Evolutionary conservation across 1,140 invertebrate species (phyloP), one percentile per base, ranked within the genome.

Genomic region (Pseudomyrmex concolor): DNA sequence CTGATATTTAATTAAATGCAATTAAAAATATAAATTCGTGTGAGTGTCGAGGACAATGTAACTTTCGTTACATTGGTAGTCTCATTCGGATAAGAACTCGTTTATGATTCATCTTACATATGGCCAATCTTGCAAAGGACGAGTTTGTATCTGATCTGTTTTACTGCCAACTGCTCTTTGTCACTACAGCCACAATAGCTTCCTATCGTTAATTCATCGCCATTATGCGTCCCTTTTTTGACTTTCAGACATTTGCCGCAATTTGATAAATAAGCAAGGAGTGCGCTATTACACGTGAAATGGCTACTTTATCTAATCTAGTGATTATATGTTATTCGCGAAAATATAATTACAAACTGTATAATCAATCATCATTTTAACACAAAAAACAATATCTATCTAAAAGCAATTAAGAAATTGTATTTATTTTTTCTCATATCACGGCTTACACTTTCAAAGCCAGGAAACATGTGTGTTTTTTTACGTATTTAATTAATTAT

Each of bases 1-100:
- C 7, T 59, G 34, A 34, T 76, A 50, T 19, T 76, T 68, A 77
- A 19, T 55, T 67, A 55, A 9, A 45, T 55, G 9, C 51, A 43
- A 3, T 54, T 71, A 17, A 5, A 70, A 68, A 19, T 72, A 25
- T n/a, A 12, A 34, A 34, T 34, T 34, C 34, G 34, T 34, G 34
- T 7, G 34, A 34, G 34, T 7, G 34, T 34, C 5, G 34, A 34
- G 34, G 62, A 77, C 17, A 55, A 66, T 54, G 13, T 66, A 34
- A 34, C 34, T 34, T 34, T 34, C 34, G 5, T 34, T 34, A 34
- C 25, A 34, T 34, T 34, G 34, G 0, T 34, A 0, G 34, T 34
- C 34, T 34, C 34, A 34, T 34, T 70, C 48, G 67, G 86, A 89
- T 89, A 89, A 89, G 86, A 87, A 87, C 87, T 83, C 25, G 50